These are phyloP conservation scores for Onychostoma macrolepis DNA, from an alignment of 2,113 vertebrate genomes.

Conservation along the genomic window DNA sequence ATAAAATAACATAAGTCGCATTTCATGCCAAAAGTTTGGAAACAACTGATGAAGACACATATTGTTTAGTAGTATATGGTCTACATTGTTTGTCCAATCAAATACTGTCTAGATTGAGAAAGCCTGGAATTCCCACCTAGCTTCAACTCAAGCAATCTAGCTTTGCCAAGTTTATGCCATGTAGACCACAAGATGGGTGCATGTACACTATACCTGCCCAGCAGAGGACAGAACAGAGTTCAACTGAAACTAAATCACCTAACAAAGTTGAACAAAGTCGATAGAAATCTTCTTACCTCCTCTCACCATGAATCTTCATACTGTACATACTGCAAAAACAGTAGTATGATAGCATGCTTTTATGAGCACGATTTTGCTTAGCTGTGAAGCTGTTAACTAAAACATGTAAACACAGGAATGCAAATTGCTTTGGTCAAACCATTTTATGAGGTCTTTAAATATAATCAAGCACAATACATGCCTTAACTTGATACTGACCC, in stretches of 20 bases:
- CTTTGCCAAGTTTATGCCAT: no score
- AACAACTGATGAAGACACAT: neutral
- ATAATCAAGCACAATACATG: neutral
- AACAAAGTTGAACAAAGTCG: neutral
- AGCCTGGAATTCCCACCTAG: neutral
- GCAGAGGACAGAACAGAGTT: neutral
- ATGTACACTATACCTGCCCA: neutral
- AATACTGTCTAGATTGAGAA: neutral
- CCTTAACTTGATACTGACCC: neutral
- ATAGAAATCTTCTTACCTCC: neutral
- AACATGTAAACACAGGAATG: neutral
- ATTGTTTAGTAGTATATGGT: neutral
- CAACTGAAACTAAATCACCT: neutral
- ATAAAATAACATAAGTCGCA: no score
- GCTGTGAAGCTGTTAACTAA: neutral
- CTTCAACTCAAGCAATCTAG: neutral
- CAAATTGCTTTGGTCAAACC: neutral
- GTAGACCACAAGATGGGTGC: neutral
- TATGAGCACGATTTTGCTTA: neutral
- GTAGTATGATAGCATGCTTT: neutral
- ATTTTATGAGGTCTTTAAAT: neutral
- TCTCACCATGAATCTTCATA: neutral
- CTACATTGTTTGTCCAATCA: neutral
- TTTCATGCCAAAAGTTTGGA: no score
- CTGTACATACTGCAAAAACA: neutral